Evolutionary conservation across 2,888 invertebrate genomes (phyloP).

Genomic region (Lagria hirta): DNA sequence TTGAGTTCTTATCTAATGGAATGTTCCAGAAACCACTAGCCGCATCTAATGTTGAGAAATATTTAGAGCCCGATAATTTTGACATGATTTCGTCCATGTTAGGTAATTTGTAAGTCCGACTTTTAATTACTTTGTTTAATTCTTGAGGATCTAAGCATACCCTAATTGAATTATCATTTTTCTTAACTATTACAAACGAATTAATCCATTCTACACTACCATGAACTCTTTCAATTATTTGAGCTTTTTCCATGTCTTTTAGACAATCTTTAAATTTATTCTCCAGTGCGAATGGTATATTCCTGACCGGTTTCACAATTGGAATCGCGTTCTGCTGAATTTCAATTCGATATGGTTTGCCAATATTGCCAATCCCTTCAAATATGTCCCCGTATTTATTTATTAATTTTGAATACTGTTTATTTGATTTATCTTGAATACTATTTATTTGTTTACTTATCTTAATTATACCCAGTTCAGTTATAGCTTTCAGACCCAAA

Average conservation of each 20-base stretch:
- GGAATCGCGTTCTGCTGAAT: slow-evolving; percentile 6
- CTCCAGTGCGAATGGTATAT: slow-evolving; percentile 13
- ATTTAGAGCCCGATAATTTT: slow-evolving; percentile 22
- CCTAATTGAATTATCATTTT: slow-evolving; percentile 25
- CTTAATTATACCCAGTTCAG: neutral
- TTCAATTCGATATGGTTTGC: slow-evolving; percentile 20
- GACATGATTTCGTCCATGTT: slow-evolving; percentile 23
- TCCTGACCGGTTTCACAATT: slow-evolving; percentile 17
- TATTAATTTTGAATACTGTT: slow-evolving; percentile 13
- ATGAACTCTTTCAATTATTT: slow-evolving; percentile 25
- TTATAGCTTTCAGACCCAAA: neutral
- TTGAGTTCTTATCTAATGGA: slow-evolving; percentile 23
- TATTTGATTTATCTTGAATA: neutral
- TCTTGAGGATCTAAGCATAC: slow-evolving; percentile 30
- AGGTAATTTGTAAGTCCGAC: slow-evolving; percentile 19
- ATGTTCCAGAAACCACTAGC: slow-evolving; percentile 27
- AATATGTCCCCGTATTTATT: slow-evolving; percentile 12
- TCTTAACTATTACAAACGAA: slow-evolving; percentile 29
- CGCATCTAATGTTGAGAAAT: slow-evolving; percentile 25
- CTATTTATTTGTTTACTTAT: neutral
- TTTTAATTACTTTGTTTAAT: slow-evolving; percentile 26
- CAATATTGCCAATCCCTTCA: slow-evolving; percentile 13
- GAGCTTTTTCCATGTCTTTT: slow-evolving; percentile 11
- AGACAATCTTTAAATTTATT: slow-evolving; percentile 12
- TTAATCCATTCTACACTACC: too few relatives aligned